A percentile compares a stretch with the other conserved stretches of the same genome.
Evolutionary conservation across 1,140 invertebrate species (phyloP).

Genomic region (Aricia agestis): DNA sequence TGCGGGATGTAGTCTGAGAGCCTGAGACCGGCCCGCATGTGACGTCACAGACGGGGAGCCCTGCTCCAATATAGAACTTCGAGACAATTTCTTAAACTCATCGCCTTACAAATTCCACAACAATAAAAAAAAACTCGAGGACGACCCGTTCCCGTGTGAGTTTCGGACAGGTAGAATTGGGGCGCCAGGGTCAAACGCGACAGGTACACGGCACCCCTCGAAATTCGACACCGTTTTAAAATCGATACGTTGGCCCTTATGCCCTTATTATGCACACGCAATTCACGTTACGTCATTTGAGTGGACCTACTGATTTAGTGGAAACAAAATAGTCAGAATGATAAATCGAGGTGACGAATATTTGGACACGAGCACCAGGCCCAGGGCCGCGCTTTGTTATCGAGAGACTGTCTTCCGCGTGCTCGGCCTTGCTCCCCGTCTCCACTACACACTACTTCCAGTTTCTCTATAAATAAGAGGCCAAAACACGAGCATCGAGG

Average conservation of each 20-base stretch:
- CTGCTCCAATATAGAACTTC: not conserved
- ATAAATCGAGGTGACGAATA: constrained; percentile 14
- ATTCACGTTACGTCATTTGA: no score
- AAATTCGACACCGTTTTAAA: constrained; percentile 37
- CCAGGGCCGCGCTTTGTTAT: constrained; percentile 53
- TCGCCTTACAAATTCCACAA: not conserved
- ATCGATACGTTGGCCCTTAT: constrained; percentile 21
- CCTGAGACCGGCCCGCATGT: not conserved
- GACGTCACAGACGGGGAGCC: not conserved
- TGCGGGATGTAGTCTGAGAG: not conserved
- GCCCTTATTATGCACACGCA: not conserved
- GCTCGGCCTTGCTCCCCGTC: constrained; percentile 46
- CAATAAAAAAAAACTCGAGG: constrained; percentile 8
- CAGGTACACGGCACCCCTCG: constrained; percentile 52
- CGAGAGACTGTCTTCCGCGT: constrained; percentile 72
- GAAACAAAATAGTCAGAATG: not conserved
- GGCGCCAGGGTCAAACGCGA: constrained; percentile 47
- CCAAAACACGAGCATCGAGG: not conserved
- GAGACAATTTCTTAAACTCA: not conserved
- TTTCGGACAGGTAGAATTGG: constrained; percentile 54
- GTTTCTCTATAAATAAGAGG: constrained; percentile 8
- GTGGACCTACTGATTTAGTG: not conserved
- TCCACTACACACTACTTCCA: constrained; percentile 30
- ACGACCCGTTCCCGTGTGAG: constrained; percentile 58
- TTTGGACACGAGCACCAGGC: constrained; percentile 39